A percentile compares a stretch with the other conserved stretches of the same genome.
phyloP scores from a whole-genome alignment of 1,140 invertebrate species.

The Linepithema humile region DNA sequence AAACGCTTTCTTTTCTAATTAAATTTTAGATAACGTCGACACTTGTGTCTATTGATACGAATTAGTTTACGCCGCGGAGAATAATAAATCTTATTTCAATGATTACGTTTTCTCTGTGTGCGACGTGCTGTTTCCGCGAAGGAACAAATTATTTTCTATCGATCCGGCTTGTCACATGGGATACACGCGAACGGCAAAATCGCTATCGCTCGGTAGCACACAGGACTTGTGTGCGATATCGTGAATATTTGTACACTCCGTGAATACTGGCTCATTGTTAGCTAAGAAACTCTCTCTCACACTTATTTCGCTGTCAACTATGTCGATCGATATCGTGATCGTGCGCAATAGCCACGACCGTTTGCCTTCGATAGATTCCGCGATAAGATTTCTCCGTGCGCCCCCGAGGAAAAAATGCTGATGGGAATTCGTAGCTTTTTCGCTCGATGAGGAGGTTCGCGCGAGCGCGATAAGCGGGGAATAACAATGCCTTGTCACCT shows the following conservation, averaged over 20 bases:
- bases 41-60: no score
- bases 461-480: not conserved
- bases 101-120: not conserved
- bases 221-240: not conserved
- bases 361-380: not conserved
- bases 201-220: not conserved
- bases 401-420: not conserved
- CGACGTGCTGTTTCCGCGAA: not conserved
- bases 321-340: conserved; percentile 17
- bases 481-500: not conserved
- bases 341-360: not conserved
- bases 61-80: no score
- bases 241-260: conserved; percentile 27
- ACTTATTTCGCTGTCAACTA: not conserved
- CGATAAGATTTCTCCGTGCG: not conserved
- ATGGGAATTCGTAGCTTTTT: not conserved
- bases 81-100: not conserved
- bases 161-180: not conserved
- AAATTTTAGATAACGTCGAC: no score
- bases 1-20: no score
- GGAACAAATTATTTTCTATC: conserved; percentile 12
- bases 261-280: conserved; percentile 43
- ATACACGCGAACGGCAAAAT: not conserved
- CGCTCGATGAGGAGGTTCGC: not conserved
- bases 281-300: not conserved